Base-by-base conservation (phyloP, 1,140 invertebrate genomes). In the Apocrypta bakeri region DNA sequence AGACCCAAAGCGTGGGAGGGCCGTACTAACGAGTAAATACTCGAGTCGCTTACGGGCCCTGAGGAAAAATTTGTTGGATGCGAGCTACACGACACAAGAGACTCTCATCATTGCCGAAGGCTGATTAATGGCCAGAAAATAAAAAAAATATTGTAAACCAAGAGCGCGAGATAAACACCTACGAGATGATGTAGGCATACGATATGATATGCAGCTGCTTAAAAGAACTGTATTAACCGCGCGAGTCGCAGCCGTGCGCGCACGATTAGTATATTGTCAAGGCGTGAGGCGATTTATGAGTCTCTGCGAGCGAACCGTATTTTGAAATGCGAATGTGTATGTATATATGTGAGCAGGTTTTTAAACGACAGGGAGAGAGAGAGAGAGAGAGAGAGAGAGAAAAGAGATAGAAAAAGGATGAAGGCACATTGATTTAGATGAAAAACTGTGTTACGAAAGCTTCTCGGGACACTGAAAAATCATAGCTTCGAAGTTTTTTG, bases 21-120 rank as follows among this genome's bases (percentile, higher is more conserved):
- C 85, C 66, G 86, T 81, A 86, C 87, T 86, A 87, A 87, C 87
- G 86, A 86, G 84, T 85, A 88, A 87, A 86, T 85, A 86, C 85
- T 85, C 85, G 81, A 75, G 25, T 74, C 27, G 66, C 76, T 84
- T 75, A 42, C 66, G 78, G 42, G 69, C 78, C 83, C 79, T 79
- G 84, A 86, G 87, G 85, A 88, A 88, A 88, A 88, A 88, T 88
- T 86, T 87, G 85, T 84, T 83, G 86, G 86, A 86, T 40, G 84
- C 84, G 81, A 86, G 85, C 86, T 88, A 87, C 86, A 84, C 33
- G 33, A 37, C 33, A 87, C 85, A 87, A 87, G 84, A 82, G 85
- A 84, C 84, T 85, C 85, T 63, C 12, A 14, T 63, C 31, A 24
- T 84, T 85, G 84, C 88, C 88, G 85, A 87, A 88, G 86, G 85